Base-by-base conservation (phyloP, 1,140 invertebrate species). In the Drosophila malerkotliana region DNA sequence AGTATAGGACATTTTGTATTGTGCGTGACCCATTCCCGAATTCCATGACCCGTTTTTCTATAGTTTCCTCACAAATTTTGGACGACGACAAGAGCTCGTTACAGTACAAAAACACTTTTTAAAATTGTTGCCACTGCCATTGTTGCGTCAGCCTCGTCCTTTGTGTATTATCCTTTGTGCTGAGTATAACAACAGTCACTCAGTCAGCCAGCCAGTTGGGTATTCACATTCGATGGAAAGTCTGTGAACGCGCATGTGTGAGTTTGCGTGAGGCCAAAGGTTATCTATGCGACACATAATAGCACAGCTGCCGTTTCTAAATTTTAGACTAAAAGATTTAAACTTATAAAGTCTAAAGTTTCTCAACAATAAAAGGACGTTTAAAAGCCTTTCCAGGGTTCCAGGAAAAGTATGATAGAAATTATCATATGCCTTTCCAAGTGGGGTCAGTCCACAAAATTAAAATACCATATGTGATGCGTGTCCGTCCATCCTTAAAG, bases 81-180 rank as follows among this genome's bases (percentile, higher is more conserved):
- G 47, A 48, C 58, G 37, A 15, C 15, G 41, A 44, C n/a, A 44
- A 41, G 18, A 18, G 47, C 51, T 67, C 44, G 53, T 39, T 51
- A 53, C 45, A 58, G 59, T 39, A 62, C 44, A 67, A 71, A 88
- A 79, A 79, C 57, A 72, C 54, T 87, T 85, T 83, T 83, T 77
- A 82, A 84, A 90, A 90, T 66, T 77, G 68, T 90, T 74, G 72
- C 85, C 69, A 90, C 85, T 90, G 85, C 85, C 69, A 90, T 90
- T 90, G 85, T 90, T 85, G 66, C 87, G 81, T 85, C 81, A 88
- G 83, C 68, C 32, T 58, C 60, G 64, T 88, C 83, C 76, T 88
- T 87, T 87, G 82, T 88, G 82, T 82, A 87, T 78, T 87, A 87
- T 85, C 82, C 77, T 87, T 85, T 85, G 82, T 85, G 56, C 64